Evolutionary conservation across 2,113 vertebrate species (phyloP).

Genomic region (Chionis minor): DNA sequence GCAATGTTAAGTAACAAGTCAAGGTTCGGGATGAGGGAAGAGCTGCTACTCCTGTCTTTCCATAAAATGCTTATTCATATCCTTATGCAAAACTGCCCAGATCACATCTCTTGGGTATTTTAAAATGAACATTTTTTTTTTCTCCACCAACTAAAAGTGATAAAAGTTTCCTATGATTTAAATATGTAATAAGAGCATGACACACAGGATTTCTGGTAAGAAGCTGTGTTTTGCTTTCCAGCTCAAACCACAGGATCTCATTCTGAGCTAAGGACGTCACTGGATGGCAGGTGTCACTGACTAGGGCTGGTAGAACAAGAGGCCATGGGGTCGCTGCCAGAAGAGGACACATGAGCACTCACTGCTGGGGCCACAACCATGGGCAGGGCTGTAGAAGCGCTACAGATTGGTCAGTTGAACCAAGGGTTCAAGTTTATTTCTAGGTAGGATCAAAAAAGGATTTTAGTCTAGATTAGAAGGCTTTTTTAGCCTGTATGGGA

Average conservation of each 20-base stretch:
- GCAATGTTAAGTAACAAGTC: background rate
- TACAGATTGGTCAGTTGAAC: background rate
- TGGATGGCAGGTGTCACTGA: background rate
- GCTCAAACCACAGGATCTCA: background rate
- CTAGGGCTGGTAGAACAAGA: background rate
- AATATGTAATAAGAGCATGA: background rate
- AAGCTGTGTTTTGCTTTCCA: background rate
- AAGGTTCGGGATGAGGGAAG: background rate
- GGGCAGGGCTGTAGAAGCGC: background rate
- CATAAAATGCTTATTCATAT: conserved; percentile 21
- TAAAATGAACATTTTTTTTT: background rate
- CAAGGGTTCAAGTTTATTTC: background rate
- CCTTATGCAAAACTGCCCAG: background rate
- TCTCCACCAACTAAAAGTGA: background rate
- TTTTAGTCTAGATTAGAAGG: background rate
- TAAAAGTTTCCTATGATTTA: background rate
- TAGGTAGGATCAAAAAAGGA: background rate
- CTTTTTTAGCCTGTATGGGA: background rate
- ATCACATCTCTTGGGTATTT: background rate
- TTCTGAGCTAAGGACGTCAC: background rate
- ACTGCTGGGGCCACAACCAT: background rate
- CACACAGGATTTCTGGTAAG: conserved; percentile 42
- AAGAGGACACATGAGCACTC: background rate
- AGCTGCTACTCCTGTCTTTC: background rate
- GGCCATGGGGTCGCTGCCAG: background rate